Evolutionary conservation across 1,140 invertebrate species (phyloP).

Genomic region (Leptoteleia sp.): DNA sequence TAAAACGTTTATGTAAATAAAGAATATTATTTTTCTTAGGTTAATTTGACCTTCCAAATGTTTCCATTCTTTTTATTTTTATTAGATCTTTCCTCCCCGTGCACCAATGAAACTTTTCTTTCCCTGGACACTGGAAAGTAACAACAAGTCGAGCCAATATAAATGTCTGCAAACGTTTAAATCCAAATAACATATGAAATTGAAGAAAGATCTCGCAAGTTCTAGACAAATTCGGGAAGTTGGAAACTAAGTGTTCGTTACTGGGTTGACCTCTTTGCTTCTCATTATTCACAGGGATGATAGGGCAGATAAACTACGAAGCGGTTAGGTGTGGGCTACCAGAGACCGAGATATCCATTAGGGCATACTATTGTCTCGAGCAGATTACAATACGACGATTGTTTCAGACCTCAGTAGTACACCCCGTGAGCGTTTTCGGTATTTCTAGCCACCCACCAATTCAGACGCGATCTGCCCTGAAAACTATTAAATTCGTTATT

Average conservation of each 20-base stretch:
- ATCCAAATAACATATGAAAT: no score
- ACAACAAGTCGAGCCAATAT: no score
- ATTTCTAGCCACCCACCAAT: constrained; percentile 61
- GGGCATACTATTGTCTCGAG: constrained; percentile 72
- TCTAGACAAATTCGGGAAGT: constrained; percentile 17
- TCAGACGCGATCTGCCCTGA: constrained; percentile 63
- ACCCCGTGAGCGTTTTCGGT: constrained; percentile 66
- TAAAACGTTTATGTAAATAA: no score
- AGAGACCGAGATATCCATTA: constrained; percentile 72
- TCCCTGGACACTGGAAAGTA: no score
- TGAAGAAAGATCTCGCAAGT: no score
- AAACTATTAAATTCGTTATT: constrained; percentile 79
- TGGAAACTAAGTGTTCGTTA: constrained; percentile 35
- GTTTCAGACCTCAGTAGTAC: constrained; percentile 74
- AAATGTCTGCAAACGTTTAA: no score
- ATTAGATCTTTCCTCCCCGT: no score
- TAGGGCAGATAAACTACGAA: constrained; percentile 70
- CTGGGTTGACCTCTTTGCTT: constrained; percentile 67
- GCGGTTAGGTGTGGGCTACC: constrained; percentile 59
- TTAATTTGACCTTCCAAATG: no score
- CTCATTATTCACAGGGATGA: constrained; percentile 74
- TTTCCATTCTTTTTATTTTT: no score
- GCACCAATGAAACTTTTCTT: no score
- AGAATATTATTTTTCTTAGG: no score
- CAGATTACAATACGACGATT: constrained; percentile 77